Percentiles rank a stretch among this genome's conserved stretches.
phyloP scores from a whole-genome alignment of 2,797 vertebrate genomes.

The Leucoraja ocellata region DNA sequence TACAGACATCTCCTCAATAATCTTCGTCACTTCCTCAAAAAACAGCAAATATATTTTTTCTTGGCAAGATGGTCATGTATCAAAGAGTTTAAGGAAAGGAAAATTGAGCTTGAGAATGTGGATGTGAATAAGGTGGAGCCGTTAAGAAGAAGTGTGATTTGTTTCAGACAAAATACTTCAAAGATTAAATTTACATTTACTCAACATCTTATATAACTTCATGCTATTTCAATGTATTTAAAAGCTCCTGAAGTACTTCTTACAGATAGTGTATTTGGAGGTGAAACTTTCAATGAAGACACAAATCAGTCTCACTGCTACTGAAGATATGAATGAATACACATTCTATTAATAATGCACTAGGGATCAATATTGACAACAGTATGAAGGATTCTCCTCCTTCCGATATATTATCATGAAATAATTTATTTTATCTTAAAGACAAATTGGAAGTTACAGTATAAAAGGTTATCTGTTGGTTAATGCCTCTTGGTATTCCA shows the following conservation, averaged over 20 bases:
- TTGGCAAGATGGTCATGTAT: too few relatives aligned
- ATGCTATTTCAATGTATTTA: neutral
- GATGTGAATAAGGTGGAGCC: neutral
- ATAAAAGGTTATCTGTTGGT: neutral
- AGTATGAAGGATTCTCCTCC: neutral
- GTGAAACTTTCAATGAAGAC: neutral
- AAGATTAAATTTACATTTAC: neutral
- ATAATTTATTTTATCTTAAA: neutral
- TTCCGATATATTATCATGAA: neutral
- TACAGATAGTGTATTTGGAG: neutral
- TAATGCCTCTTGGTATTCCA: neutral
- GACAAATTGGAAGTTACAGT: neutral
- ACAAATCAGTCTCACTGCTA: neutral
- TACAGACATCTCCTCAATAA: too few relatives aligned
- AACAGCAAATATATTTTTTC: too few relatives aligned
- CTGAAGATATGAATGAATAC: neutral
- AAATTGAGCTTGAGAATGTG: neutral
- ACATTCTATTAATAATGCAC: neutral
- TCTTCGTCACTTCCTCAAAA: too few relatives aligned
- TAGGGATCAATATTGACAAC: neutral
- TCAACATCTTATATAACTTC: neutral
- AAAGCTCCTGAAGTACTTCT: neutral
- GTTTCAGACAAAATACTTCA: neutral
- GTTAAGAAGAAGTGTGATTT: neutral
- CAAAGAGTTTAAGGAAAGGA: too few relatives aligned